Percentiles rank a stretch among this genome's conserved stretches.
Conservation (phyloP, 2,888 invertebrate species). For the Mesorhabditis spiculigera region DNA sequence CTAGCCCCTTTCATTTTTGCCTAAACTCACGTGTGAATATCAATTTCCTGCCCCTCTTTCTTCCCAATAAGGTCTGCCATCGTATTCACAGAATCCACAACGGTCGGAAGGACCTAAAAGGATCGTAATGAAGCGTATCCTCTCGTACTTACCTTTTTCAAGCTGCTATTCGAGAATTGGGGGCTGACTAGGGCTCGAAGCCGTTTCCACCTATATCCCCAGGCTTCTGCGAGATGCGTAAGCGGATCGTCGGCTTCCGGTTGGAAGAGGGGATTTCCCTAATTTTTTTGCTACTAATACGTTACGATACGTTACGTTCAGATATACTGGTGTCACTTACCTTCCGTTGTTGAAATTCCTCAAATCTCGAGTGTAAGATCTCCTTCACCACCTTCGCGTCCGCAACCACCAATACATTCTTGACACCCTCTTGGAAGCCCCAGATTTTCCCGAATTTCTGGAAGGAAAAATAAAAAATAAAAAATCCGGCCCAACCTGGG, state of each 20-base stretch:
- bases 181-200: conserved; percentile 62
- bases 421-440: not conserved
- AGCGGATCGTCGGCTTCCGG: not conserved
- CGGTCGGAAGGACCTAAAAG: conserved; percentile 59
- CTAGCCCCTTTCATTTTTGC: not conserved
- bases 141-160: conserved; percentile 58
- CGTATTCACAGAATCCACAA: conserved; percentile 58
- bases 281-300: too few species aligned
- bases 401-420: not conserved
- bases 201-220: conserved; percentile 63
- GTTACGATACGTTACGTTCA: too few species aligned
- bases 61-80: conserved; percentile 41
- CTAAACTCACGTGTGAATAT: not conserved
- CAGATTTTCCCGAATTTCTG: not conserved
- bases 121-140: too few species aligned
- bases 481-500: not conserved
- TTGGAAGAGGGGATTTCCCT: conserved; percentile 1
- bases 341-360: not conserved
- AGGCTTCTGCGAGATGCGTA: conserved; percentile 55
- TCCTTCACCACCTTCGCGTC: not conserved
- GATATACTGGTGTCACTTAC: not conserved
- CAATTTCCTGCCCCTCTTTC: not conserved
- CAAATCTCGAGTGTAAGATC: conserved; percentile 4
- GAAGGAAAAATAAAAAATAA: not conserved
- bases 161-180: conserved; percentile 62